Evolutionary conservation across 2,797 vertebrate species (phyloP), one percentile per base, ranked within the genome.

Genomic region (Phrynocephalus guinanensis): DNA sequence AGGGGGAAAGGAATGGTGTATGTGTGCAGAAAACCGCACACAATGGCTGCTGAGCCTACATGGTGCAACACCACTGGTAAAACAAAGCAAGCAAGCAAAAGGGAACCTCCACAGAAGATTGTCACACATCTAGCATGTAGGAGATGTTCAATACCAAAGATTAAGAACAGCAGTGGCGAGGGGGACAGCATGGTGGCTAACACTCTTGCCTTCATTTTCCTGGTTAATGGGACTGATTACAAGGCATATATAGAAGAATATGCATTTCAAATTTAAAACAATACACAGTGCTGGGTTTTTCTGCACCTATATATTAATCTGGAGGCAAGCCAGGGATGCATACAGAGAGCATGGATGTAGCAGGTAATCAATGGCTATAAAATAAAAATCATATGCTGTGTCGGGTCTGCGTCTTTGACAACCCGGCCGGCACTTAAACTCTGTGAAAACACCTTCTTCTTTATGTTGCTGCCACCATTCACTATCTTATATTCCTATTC

Each of bases 1-100:
- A 79, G 84, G 73, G 24, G 38, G 50, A 83, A 72, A 89, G 60
- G 1, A n/a, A 44, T 88, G 56, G 70, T 24, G 56, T 11, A 83
- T 76, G 75, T 78, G 38, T 48, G 3, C 9, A 3, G 30, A 83
- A 79, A 90, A 77, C 1, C 81, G 13, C 38, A 9, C 66, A 26
- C n/a, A 56, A 1, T 56, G 30, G 10, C 18, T 84, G 30, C 22
- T 44, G 8, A 76, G 8, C 52, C 52, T 56, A 11, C 9, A 82
- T 66, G 20, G n/a, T 33, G 22, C 11, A 20, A 8, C 28, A 11
- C 2, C 1, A 56, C 78, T 84, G 38, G 8, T 28, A 44, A 44
- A 50, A 44, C 33, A 66, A 24, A 77, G 6, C 82, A 68, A 82
- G 24, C 66, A 28, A 28, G 48, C 28, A 72, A 20, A 20, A 63